Percentiles rank a stretch among this genome's conserved stretches.
phyloP scores from a whole-genome alignment of 2,113 vertebrate species.

The Motacilla alba region DNA sequence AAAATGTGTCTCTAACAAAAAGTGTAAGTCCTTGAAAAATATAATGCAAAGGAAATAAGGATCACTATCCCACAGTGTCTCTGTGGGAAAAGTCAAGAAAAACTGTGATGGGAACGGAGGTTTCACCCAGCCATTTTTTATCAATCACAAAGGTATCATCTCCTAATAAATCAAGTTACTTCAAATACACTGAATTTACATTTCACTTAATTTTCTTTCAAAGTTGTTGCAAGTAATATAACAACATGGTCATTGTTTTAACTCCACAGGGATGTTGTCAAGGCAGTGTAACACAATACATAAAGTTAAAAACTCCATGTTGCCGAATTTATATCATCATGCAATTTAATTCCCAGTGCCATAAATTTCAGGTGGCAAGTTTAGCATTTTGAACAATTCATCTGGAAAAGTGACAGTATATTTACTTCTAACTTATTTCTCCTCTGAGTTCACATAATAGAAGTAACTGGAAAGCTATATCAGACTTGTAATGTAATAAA shows the following conservation, averaged over 20 bases:
- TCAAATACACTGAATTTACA: background rate
- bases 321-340: slow-evolving; percentile 5
- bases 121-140: background rate
- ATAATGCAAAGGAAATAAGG: background rate
- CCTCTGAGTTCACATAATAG: slow-evolving; percentile 23
- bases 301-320: background rate
- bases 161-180: background rate
- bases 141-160: background rate
- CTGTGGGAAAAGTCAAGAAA: background rate
- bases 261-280: background rate
- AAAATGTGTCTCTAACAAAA: background rate
- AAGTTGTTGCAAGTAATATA: background rate
- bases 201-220: background rate
- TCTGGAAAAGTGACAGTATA: slow-evolving; percentile 19
- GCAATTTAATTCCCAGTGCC: background rate
- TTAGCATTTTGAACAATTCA: slow-evolving; percentile 23
- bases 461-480: slow-evolving; percentile 20
- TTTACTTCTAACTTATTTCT: slow-evolving; percentile 46
- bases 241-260: background rate
- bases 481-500: background rate
- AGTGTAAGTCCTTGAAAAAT: background rate
- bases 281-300: background rate
- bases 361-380: background rate
- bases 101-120: background rate
- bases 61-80: background rate